Base-by-base conservation (phyloP, 2,888 invertebrate genomes). In the Boloria euphrosyne region DNA sequence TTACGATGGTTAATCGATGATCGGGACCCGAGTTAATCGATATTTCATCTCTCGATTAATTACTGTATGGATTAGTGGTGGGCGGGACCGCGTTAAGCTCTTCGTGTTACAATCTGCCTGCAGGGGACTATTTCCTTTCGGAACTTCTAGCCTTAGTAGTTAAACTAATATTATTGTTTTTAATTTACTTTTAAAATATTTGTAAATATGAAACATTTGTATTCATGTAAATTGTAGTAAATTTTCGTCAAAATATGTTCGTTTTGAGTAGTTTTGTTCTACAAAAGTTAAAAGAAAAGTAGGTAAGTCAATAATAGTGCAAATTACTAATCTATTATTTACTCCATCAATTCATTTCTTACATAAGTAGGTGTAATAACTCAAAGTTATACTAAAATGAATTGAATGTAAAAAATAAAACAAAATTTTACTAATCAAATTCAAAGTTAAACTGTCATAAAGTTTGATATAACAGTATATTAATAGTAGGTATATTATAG, bases 21-120 rank as follows among this genome's bases (percentile, higher is more conserved):
- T 75, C 71, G 71, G 71, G 71, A 75, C 73, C 74, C 76, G 77
- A 67, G 68, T 73, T 79, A 80, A 82, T 82, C 82, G 80, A 83
- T 84, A 80, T 83, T 81, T 74, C 75, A 76, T 77, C 72, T 75
- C 72, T 80, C 84, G 84, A 87, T 89, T 87, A 85, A 87, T 89
- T 86, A 87, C 79, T 74, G 77, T 83, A 85, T 87, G 85, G 86
- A 87, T 88, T 85, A 85, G 84, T 73, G 74, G 77, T 79, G 78
- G 90, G 90, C 85, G 87, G 81, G 66, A 65, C 72, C 78, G 59
- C 3, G 59, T 85, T 87, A 85, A 73, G 79, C 82, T 82, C 74
- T 81, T 80, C 81, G 82, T 89, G 87, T 89, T 89, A 77, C 80
- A 7, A 75, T 74, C 83, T 84, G 82, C 83, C 84, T 80, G 78